These are phyloP conservation scores for Zootoca vivipara DNA, from an alignment of 2,113 vertebrate species.

Conservation along the genomic window DNA sequence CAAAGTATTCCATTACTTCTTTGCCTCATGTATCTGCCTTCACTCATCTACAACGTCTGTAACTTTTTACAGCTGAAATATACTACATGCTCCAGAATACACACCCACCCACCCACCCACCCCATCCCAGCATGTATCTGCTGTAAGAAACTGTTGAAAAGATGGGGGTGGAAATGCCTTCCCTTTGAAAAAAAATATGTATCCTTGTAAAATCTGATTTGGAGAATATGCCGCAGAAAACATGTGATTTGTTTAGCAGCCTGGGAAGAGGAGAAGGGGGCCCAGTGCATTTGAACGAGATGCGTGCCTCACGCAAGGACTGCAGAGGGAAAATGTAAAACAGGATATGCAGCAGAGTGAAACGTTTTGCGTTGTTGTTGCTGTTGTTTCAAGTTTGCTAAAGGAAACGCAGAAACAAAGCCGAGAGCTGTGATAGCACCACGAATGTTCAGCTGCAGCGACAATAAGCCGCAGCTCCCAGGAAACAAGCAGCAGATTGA, in stretches of 20 bases:
- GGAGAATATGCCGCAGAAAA: conserved; percentile 33
- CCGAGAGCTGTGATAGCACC: conserved; percentile 35
- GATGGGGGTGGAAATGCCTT: conserved; percentile 36
- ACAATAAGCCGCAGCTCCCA: conserved; percentile 42
- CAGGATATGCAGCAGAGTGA: conserved; percentile 34
- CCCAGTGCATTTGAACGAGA: conserved; percentile 34
- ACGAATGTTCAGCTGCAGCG: conserved; percentile 27
- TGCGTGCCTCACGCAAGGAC: conserved; percentile 37
- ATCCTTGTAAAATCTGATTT: conserved; percentile 27
- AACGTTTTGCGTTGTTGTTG: background rate
- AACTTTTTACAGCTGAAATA: conserved; percentile 1
- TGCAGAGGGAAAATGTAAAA: conserved; percentile 49
- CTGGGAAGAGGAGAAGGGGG: conserved; percentile 42
- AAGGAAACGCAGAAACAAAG: conserved; percentile 35
- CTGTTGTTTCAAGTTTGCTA: conserved; percentile 1
- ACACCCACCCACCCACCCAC: too few relatives aligned
- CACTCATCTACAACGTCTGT: background rate
- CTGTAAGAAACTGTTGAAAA: background rate
- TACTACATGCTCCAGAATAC: background rate
- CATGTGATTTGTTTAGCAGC: conserved; percentile 27
- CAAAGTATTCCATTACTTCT: background rate
- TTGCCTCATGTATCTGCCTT: background rate
- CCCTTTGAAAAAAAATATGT: conserved; percentile 26
- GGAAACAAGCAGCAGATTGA: conserved; percentile 64
- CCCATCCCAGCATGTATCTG: background rate